Conservation (phyloP, 2,888 invertebrate genomes). For the Ceriagrion tenellum region DNA sequence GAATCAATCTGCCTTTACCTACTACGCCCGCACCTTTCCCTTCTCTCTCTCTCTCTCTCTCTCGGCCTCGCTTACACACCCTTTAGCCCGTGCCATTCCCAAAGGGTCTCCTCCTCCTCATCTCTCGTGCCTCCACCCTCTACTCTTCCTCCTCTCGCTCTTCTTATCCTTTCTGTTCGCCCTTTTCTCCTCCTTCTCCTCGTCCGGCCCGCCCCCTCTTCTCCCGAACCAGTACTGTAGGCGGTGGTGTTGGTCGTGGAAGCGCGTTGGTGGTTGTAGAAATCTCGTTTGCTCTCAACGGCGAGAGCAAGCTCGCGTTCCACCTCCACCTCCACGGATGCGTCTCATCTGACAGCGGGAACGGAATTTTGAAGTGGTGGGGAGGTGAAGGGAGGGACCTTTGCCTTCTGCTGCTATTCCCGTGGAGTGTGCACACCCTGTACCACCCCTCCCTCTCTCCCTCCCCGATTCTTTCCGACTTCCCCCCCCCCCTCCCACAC, state of each 20-base stretch:
- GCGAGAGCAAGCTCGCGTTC: background rate
- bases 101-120: too few species aligned
- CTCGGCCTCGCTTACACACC: background rate
- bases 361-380: slow-evolving; percentile 44
- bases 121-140: too few species aligned
- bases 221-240: background rate
- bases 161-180: background rate
- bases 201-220: background rate
- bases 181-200: background rate
- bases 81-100: too few species aligned
- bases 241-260: background rate
- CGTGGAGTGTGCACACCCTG: background rate
- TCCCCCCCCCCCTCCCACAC: too few species aligned
- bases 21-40: slow-evolving; percentile 45
- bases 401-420: background rate
- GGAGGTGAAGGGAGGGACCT: background rate
- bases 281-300: slow-evolving; percentile 26
- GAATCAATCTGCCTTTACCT: slow-evolving; percentile 50
- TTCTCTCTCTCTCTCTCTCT: background rate
- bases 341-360: slow-evolving; percentile 42
- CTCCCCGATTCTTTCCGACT: background rate
- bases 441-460: background rate
- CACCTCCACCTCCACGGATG: background rate
- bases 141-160: background rate
- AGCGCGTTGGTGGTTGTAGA: background rate